These are phyloP conservation scores for Rana temporaria DNA, from an alignment of 2,113 vertebrate species.

Conservation along the genomic window DNA sequence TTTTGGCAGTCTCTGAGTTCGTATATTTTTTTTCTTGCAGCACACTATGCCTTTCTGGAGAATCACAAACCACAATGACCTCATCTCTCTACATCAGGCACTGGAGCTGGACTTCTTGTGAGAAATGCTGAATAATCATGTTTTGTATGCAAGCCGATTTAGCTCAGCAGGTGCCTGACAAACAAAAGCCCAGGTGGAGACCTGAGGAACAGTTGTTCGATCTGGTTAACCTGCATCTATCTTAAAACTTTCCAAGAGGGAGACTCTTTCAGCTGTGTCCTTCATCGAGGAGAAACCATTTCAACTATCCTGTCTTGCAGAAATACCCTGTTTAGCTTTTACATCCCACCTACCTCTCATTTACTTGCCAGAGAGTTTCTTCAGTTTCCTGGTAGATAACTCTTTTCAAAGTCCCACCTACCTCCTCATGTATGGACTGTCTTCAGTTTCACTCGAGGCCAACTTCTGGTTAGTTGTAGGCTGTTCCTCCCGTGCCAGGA, in stretches of 20 bases:
- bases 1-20: too few species aligned
- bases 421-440: neutral
- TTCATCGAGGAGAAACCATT: neutral
- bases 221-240: neutral
- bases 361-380: conserved; percentile 7
- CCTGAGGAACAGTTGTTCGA: neutral
- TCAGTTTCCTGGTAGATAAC: conserved; percentile 3
- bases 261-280: neutral
- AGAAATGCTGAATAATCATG: conserved; percentile 41
- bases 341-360: conserved; percentile 17
- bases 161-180: neutral
- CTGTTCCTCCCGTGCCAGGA: neutral
- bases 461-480: neutral
- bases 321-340: neutral
- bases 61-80: conserved; percentile 92
- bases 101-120: conserved; percentile 97
- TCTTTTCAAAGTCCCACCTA: conserved; percentile 17
- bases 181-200: neutral
- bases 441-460: neutral
- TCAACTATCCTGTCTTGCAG: neutral
- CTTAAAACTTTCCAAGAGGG: neutral
- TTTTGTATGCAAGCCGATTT: neutral
- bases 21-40: conserved; percentile 68
- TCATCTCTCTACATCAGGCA: conserved; percentile 95
- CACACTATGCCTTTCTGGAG: conserved; percentile 99